Evolutionary conservation across 2,888 invertebrate genomes (phyloP), one percentile per base, ranked within the genome.

Genomic region (Sisyra nigra): DNA sequence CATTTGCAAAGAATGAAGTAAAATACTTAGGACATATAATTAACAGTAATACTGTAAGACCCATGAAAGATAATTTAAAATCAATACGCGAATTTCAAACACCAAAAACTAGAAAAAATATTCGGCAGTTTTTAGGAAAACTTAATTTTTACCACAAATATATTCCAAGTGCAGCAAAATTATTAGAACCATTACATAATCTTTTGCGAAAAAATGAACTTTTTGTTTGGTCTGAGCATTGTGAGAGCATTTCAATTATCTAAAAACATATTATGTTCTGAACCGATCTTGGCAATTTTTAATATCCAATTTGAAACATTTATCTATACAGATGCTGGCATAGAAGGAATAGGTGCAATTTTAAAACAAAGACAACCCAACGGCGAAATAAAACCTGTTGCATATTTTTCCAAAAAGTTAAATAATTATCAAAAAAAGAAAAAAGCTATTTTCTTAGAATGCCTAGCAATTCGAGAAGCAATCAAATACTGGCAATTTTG

Each of bases 1-100:
- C 31, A 34, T 45, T 46, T 38, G 44, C 44, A 13, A 3, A 36
- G 15, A 14, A 19, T 1, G 44, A 46, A 24, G 36, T 36, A 3
- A n/a, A 3, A 36, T 36, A 36, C 15, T 36, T 36, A 13, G 36
- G 36, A 13, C 15, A 36, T 14, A 15, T 36, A 5, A 36, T 36
- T 15, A 9, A 9, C 7, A 10, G 14, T 10, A 36, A 36, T 9
- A 13, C 36, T 14, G 15, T 36, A 14, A 3, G 7, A 36, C 36
- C 36, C 5, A 5, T 36, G 9, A 36, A n/a, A 13, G 11, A 36
- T 36, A 36, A 36, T 9, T 15, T 36, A 5, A 14, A 5, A 3
- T 3, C 33, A 6, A 33, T 33, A 33, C 4, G 10, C 4, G 13
- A 33, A 6, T 33, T 33, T 9, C 33, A 4, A 6, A 10, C 9